Base-by-base conservation (phyloP, 2,888 invertebrate genomes). In the Gibbula magus region DNA sequence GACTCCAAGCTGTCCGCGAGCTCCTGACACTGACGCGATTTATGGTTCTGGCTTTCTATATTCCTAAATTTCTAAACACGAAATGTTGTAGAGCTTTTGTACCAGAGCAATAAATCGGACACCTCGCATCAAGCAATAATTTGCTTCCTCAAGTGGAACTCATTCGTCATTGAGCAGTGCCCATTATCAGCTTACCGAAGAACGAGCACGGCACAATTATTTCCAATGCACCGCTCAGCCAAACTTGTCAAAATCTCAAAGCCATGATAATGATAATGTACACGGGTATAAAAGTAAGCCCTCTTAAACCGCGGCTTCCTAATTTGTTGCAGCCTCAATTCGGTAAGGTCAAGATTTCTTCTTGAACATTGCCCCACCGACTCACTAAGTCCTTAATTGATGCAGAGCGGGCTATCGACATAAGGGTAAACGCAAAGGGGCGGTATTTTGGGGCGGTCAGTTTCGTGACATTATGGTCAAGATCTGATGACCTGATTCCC, bases 351-450 rank as follows among this genome's bases (percentile, higher is more conserved):
- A 61, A 29, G 29, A 61, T 25, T 61, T 18, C 16, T 25, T 29
- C 61, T 61, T 61, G 29, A 61, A 61, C 29, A 29, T 61, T 61
- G 61, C 25, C 61, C 61, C 29, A 29, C n/a, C 61, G 25, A 29
- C 29, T 29, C 61, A 25, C 61, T 61, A 61, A 61, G 61, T 61
- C 61, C 61, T 25, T 61, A 61, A 61, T 61, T 61, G 61, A 29
- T 29, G 29, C 61, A 61, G 61, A 61, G 22, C 29, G 29, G 54
- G 25, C 25, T 13, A 29, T 13, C 61, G 25, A 45, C 8, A 45
- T 45, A 45, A 45, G 45, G 45, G 45, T 5, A 45, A 13, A 8
- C 45, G 10, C 10, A 45, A 10, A 45, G 45, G 45, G 45, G 45
- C 45, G 45, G 45, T 45, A 45, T 3, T 45, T 45, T 45, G 45